Evolutionary conservation across 2,113 vertebrate species (phyloP), one percentile per base, ranked within the genome.

Genomic region (Lasiurus cinereus): DNA sequence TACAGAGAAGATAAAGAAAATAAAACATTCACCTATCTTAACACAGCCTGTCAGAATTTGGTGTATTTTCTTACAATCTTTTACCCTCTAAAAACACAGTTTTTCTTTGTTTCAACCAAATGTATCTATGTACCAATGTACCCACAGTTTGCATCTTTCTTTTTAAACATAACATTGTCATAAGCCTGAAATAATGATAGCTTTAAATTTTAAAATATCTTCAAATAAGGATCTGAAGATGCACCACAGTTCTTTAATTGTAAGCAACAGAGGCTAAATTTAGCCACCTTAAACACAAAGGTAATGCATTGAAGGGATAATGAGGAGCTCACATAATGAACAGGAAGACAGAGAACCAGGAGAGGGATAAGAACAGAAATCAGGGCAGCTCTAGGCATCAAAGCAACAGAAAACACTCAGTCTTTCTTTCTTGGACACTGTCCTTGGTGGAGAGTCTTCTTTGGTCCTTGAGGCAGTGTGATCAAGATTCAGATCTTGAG

Each of bases 1-100:
- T 56, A 77, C 16, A 88, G 33, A 95, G 52, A 85, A 92, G 94
- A 90, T 86, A 66, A 52, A 62, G 36, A 86, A 14, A 90, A 83
- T 43, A 11, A 73, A 64, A 5, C 48, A n/a, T 1, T 27, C 22
- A 11, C 15, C 43, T 76, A 13, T 73, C 27, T 79, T 73, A 64
- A 86, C 22, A 64, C 36, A 80, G 80, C 7, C 46, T 69, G 24
- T 93, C 70, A 79, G 39, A 3, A 43, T 83, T 83, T 86, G 11
- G 39, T 88, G 7, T 22, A 8, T 77, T 82, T 84, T 96, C n/a
- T 72, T 64, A 8, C 5, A 13, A 0, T 27, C 7, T 72, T 94
- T 87, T 62, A 46, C 16, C 50, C n/a, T 79, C 22, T 85, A 18
- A 5, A 89, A 92, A 82, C 10, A 85, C 36, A 82, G n/a, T 73